Conservation (phyloP, 2,113 vertebrate species). For the Zapornia atra region DNA sequence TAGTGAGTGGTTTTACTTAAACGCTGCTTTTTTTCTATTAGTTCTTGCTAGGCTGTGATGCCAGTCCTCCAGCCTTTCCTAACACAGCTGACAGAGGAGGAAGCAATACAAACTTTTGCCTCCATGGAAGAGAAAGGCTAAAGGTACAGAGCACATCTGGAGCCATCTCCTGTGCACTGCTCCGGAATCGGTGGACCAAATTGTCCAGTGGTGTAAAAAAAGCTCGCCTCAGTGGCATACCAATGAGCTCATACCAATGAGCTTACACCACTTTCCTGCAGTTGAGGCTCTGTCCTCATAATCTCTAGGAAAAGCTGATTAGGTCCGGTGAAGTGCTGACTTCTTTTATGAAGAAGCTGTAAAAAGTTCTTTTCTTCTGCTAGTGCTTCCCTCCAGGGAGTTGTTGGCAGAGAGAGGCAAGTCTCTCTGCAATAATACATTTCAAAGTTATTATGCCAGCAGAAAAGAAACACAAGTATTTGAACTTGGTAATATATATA, state of each 20-base stretch:
- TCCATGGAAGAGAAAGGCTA: neutral
- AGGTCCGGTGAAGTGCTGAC: constrained; percentile 62
- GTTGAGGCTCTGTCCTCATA: neutral
- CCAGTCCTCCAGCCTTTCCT: neutral
- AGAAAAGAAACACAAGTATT: constrained; percentile 69
- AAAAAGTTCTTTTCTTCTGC: constrained; percentile 71
- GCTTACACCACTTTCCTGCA: neutral
- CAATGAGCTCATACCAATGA: neutral
- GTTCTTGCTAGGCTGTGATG: neutral
- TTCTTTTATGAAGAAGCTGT: constrained; percentile 65
- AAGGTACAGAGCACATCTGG: neutral
- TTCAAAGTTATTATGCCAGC: constrained; percentile 73
- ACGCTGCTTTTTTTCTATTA: constrained; percentile 24
- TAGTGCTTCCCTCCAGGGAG: constrained; percentile 57
- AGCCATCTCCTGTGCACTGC: neutral
- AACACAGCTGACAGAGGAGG: neutral
- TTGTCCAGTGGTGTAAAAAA: neutral
- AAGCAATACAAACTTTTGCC: neutral
- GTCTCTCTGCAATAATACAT: constrained; percentile 66
- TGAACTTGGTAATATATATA: constrained; percentile 43
- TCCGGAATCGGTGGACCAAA: neutral
- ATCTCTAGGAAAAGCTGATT: constrained; percentile 57
- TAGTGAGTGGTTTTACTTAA: constrained; percentile 49
- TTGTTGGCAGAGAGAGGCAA: constrained; percentile 66
- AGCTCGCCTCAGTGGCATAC: neutral